Conservation (phyloP, 2,797 vertebrate species). For the Poeciliopsis presidionis region DNA sequence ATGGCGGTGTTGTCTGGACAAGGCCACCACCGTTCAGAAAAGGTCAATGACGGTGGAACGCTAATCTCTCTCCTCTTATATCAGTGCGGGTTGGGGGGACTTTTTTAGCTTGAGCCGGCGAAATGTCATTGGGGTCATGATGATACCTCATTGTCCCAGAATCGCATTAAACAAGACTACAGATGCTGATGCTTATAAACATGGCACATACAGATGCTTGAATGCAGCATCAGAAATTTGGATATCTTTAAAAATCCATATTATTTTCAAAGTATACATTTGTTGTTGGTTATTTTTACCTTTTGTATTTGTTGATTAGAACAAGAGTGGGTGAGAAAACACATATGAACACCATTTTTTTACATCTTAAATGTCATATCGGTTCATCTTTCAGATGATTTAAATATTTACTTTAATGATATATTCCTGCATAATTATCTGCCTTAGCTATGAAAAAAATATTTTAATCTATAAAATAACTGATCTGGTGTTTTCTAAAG, state of each 20-base stretch:
- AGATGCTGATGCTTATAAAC: background rate
- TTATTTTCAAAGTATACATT: background rate
- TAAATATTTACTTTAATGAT: background rate
- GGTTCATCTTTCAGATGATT: background rate
- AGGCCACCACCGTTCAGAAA: constrained; percentile 59
- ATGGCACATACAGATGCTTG: background rate
- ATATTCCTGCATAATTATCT: background rate
- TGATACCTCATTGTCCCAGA: background rate
- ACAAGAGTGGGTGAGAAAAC: background rate
- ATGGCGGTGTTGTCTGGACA: constrained; percentile 66
- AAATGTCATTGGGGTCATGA: constrained; percentile 59
- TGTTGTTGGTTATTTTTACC: background rate
- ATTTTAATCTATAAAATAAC: background rate
- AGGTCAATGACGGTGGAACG: constrained; percentile 69
- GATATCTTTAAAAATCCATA: background rate
- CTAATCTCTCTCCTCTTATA: constrained; percentile 52
- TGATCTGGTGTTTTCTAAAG: background rate
- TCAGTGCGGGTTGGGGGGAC: constrained; percentile 57
- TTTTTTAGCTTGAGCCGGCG: constrained; percentile 52
- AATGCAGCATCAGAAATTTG: background rate
- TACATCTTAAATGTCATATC: background rate
- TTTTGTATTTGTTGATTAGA: background rate
- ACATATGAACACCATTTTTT: background rate
- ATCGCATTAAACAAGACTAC: background rate
- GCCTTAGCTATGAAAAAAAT: background rate